A percentile compares a stretch with the other conserved stretches of the same genome.
Conservation (phyloP, 2,797 vertebrate genomes). For the Pristis pectinata region DNA sequence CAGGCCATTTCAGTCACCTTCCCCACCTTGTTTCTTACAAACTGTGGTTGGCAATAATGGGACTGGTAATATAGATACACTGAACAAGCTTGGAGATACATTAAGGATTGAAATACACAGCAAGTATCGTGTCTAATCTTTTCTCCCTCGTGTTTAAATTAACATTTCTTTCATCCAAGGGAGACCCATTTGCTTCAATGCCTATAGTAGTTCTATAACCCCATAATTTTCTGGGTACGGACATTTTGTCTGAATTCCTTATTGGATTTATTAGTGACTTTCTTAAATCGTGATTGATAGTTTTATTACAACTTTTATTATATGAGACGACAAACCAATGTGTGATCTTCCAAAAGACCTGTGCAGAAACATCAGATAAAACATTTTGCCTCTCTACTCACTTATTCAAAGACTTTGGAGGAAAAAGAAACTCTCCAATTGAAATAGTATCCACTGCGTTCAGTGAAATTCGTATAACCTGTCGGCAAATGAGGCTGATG, state of each 20-base stretch:
- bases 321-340: not conserved
- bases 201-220: not conserved
- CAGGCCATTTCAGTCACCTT: not conserved
- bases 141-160: not conserved
- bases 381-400: slow-evolving; percentile 50
- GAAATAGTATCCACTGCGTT: slow-evolving; percentile 85
- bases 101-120: too few species aligned
- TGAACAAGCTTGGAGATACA: too few species aligned
- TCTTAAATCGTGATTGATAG: not conserved
- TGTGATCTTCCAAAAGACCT: not conserved
- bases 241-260: not conserved
- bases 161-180: too few species aligned
- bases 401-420: slow-evolving; percentile 89
- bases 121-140: not conserved
- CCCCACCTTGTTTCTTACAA: too few species aligned
- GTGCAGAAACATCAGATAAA: not conserved
- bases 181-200: not conserved
- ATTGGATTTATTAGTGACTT: not conserved
- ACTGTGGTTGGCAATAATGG: too few species aligned
- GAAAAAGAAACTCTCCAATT: slow-evolving; percentile 83
- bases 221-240: not conserved
- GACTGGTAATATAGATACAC: too few species aligned
- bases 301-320: not conserved
- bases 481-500: slow-evolving; percentile 86
- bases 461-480: slow-evolving; percentile 77